A percentile compares a stretch with the other conserved stretches of the same genome.
Conservation (phyloP, 2,888 invertebrate species). For the Xestia ashworthii region DNA sequence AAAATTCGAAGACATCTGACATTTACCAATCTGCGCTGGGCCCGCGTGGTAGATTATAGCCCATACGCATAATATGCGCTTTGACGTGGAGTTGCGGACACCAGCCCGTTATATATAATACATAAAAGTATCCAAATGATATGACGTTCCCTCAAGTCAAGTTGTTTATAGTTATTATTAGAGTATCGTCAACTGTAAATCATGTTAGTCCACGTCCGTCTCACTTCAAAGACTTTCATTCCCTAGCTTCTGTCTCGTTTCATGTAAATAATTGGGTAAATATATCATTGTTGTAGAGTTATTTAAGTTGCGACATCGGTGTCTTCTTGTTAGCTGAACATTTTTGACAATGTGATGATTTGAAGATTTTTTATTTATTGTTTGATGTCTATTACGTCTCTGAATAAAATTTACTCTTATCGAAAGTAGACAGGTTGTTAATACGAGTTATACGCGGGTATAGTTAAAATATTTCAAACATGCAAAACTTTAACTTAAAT, state of each 20-base stretch:
- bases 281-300: slow-evolving; percentile 51
- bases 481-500: too few relatives aligned
- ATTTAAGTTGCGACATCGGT: neutral
- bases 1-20: too few relatives aligned
- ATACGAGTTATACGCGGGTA: neutral
- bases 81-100: too few relatives aligned
- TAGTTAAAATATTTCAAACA: neutral
- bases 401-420: neutral
- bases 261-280: slow-evolving; percentile 54
- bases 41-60: too few relatives aligned
- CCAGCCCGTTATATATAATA: too few relatives aligned
- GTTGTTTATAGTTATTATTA: slow-evolving; percentile 33
- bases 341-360: slow-evolving; percentile 23
- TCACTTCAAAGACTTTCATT: slow-evolving; percentile 57
- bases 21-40: too few relatives aligned
- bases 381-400: neutral
- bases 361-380: neutral
- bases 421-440: neutral
- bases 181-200: slow-evolving; percentile 36
- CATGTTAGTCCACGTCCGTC: slow-evolving; percentile 25
- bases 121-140: neutral
- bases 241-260: slow-evolving; percentile 35
- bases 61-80: too few relatives aligned
- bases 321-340: slow-evolving; percentile 28
- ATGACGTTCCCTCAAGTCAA: neutral